These are phyloP conservation scores for Paedocypris sp. DNA, from an alignment of 2,113 vertebrate genomes.

Conservation along the genomic window DNA sequence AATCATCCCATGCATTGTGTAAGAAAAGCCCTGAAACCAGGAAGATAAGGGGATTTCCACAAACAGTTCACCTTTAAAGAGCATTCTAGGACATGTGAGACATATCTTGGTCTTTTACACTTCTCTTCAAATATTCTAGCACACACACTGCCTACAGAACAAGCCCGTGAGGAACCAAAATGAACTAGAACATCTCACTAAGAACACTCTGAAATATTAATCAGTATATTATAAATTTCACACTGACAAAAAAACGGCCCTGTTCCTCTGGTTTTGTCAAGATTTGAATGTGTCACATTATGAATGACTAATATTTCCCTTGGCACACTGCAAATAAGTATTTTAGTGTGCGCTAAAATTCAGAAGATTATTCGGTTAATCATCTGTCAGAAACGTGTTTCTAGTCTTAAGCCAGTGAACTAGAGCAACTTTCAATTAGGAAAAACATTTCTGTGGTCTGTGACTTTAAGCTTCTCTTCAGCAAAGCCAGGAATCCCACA, in stretches of 20 bases:
- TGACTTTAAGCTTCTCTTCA: too few species aligned
- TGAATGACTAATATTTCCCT: not conserved
- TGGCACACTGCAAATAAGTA: too few species aligned
- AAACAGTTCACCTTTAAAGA: not conserved
- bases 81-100: not conserved
- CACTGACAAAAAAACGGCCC: not conserved
- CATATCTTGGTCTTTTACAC: not conserved
- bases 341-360: too few species aligned
- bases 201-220: not conserved
- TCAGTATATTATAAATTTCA: not conserved
- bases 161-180: conserved; percentile 6
- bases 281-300: not conserved
- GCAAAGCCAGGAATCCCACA: too few species aligned
- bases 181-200: conserved; percentile 13
- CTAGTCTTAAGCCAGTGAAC: too few species aligned
- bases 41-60: too few species aligned
- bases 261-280: not conserved
- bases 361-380: too few species aligned
- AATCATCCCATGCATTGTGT: not conserved
- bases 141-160: not conserved
- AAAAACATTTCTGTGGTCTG: too few species aligned
- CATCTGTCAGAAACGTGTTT: not conserved
- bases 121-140: not conserved
- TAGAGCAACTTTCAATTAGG: too few species aligned
- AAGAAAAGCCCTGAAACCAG: not conserved